Evolutionary conservation across 2,797 vertebrate genomes (phyloP), one percentile per base, ranked within the genome.

Genomic region (Syncerus caffer): DNA sequence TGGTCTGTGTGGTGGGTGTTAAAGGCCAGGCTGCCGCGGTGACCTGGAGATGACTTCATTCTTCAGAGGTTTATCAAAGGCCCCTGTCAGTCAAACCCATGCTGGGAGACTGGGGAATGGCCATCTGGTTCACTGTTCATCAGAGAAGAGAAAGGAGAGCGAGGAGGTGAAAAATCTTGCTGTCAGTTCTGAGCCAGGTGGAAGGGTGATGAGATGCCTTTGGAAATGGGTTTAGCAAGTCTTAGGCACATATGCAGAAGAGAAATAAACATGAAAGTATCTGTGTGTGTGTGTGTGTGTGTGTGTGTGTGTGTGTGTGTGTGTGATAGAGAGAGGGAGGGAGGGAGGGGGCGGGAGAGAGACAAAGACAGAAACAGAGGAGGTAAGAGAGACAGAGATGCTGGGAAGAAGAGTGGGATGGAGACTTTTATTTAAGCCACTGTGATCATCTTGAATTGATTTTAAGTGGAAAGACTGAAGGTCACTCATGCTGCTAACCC

Each of bases 91-190:
- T 99, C 99, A 99, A 99, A 99, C 98, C 99, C 99, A 99, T 98
- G 99, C 99, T 99, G 99, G 99, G 99, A 99, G 99, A 99, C 98
- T 99, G 98, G 99, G 99, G 99, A 99, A 99, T 98, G 99, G 99
- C 99, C 99, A 99, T 99, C 99, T 99, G 99, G 99, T 99, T 99
- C 98, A 98, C 99, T 99, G 99, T 99, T 99, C 99, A 99, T 99
- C 99, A 98, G 99, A 99, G 97, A 99, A 98, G 98, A 99, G 99
- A 99, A 99, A 98, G 97, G 96, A 97, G 99, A 99, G 99, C 95
- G 98, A 98, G 98, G 98, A 99, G 98, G 98, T 99, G 98, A 99
- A 98, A 98, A 97, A 97, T 94, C 98, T 98, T 97, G 55, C 93
- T 97, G 98, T 98, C 98, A 98, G 95, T 97, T 97, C 95, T 93